These are phyloP conservation scores for Drosophila ercepeae DNA, from an alignment of 1,140 invertebrate genomes.

Conservation along the genomic window DNA sequence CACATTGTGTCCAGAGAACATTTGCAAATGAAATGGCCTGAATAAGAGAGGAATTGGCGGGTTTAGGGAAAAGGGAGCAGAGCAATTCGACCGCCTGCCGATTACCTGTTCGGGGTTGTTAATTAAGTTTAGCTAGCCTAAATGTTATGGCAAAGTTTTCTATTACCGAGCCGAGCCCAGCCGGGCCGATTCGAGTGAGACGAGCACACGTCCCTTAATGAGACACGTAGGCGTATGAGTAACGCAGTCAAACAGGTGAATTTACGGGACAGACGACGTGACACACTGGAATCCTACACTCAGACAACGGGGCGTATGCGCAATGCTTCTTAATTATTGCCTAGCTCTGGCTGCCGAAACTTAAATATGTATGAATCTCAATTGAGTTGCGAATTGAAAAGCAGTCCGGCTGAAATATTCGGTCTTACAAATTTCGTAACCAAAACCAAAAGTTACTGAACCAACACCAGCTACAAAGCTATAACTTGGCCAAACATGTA, in stretches of 20 bases:
- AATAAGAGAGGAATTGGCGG: slow-evolving; percentile 25
- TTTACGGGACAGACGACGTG: slow-evolving; percentile 45
- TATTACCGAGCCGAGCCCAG: slow-evolving; percentile 56
- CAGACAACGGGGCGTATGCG: slow-evolving; percentile 44
- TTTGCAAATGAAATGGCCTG: slow-evolving; percentile 74
- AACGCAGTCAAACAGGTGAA: slow-evolving; percentile 64
- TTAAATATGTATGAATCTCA: slow-evolving; percentile 33
- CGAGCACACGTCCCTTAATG: slow-evolving; percentile 61
- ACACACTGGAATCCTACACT: slow-evolving; percentile 20
- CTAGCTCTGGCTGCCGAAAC: neutral
- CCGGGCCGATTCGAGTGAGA: neutral
- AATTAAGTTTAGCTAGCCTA: slow-evolving; percentile 73
- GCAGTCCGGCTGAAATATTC: slow-evolving; percentile 20
- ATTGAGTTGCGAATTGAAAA: slow-evolving; percentile 43
- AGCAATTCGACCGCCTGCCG: slow-evolving; percentile 42
- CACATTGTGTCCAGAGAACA: slow-evolving; percentile 52
- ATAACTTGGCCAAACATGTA: slow-evolving; percentile 50
- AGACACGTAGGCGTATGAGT: slow-evolving; percentile 80
- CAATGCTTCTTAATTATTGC: slow-evolving; percentile 29
- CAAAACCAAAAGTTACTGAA: slow-evolving; percentile 41
- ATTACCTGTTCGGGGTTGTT: slow-evolving; percentile 74
- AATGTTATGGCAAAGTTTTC: slow-evolving; percentile 80
- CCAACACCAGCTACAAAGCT: slow-evolving; percentile 19
- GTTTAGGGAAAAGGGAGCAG: slow-evolving; percentile 4
- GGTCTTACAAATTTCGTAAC: slow-evolving; percentile 41